Percentiles rank a stretch among this genome's conserved stretches.
Conservation (phyloP, 2,888 invertebrate genomes). For the Chloromyia formosa region DNA sequence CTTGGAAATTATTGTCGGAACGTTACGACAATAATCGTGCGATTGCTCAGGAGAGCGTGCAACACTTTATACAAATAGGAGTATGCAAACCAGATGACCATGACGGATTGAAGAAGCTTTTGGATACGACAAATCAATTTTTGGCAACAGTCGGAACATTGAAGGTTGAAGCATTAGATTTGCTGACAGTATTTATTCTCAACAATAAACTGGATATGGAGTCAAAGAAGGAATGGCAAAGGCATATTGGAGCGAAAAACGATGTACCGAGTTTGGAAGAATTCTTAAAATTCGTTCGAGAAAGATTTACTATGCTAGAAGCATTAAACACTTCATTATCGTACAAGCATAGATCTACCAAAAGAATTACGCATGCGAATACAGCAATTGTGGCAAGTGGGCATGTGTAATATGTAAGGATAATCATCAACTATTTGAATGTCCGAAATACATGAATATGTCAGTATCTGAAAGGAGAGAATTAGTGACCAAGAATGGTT, state of each 20-base stretch:
- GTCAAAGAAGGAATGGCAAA: not conserved
- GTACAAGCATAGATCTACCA: not conserved
- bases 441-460: not conserved
- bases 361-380: not conserved
- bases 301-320: not conserved
- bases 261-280: not conserved
- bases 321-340: not conserved
- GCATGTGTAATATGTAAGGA: not conserved
- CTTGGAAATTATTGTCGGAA: no score
- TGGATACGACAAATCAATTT: no score
- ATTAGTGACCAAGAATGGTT: not conserved
- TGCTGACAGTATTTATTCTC: no score
- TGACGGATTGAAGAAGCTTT: no score
- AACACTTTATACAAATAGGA: no score
- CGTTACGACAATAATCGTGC: no score
- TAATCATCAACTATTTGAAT: not conserved
- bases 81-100: no score
- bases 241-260: not conserved
- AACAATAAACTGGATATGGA: not conserved
- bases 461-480: not conserved
- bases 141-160: no score
- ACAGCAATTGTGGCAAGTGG: not conserved
- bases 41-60: no score
- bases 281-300: not conserved
- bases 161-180: no score